phyloP scores from a whole-genome alignment of 1,140 invertebrate species.

The Archivesica marissinica region DNA sequence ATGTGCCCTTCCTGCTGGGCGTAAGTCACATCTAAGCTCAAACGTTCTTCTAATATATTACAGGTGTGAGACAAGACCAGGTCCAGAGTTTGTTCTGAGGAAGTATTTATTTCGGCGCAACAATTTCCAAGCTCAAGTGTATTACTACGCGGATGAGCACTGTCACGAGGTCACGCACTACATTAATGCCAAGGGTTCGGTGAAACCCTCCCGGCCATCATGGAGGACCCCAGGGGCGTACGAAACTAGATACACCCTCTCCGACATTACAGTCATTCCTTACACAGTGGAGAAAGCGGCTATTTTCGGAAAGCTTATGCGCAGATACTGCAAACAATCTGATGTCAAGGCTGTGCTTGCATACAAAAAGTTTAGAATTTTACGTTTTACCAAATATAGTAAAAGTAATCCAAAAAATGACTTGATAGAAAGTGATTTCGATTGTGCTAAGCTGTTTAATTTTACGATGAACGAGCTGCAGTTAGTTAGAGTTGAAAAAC shows the following conservation, averaged over 20 bases:
- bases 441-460: constrained; percentile 59
- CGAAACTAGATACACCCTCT: constrained; percentile 12
- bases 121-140: constrained; percentile 52
- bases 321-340: constrained; percentile 40
- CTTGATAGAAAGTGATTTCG: constrained; percentile 37
- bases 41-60: constrained; percentile 43
- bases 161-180: constrained; percentile 31
- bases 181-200: constrained; percentile 46
- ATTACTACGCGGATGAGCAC: constrained; percentile 58
- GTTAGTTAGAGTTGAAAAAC: constrained; percentile 32
- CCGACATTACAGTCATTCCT: constrained; percentile 49
- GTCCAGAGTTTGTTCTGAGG: constrained; percentile 63
- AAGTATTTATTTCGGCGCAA: constrained; percentile 56
- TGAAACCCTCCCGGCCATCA: constrained; percentile 32
- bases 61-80: constrained; percentile 60
- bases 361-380: constrained; percentile 46
- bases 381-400: constrained; percentile 49
- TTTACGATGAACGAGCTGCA: constrained; percentile 64
- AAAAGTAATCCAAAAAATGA: constrained; percentile 19
- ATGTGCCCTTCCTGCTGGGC: no score
- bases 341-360: not conserved
- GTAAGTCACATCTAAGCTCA: no score
- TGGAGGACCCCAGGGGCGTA: constrained; percentile 46
- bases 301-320: constrained; percentile 29
- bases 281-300: constrained; percentile 15